These are phyloP conservation scores for Alitta virens DNA, from an alignment of 2,888 invertebrate species.

Conservation along the genomic window DNA sequence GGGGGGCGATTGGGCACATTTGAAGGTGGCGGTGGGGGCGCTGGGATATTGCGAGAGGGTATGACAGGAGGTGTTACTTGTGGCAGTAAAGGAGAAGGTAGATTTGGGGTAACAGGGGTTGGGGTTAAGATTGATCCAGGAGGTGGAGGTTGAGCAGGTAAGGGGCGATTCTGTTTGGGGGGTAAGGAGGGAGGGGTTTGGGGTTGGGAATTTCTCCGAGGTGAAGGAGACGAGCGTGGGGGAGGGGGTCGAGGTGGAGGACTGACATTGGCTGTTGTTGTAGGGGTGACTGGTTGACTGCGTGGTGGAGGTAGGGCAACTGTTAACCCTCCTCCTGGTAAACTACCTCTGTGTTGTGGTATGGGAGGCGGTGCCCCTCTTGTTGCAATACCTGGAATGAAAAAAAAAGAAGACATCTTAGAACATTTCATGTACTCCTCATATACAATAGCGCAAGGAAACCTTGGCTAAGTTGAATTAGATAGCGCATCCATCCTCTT, in stretches of 20 bases:
- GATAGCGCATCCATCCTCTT: too few species aligned
- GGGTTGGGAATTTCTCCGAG: neutral
- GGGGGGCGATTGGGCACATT: constrained; percentile 27
- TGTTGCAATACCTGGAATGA: too few species aligned
- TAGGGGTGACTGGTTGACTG: neutral
- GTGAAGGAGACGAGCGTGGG: neutral
- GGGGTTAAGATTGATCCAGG: constrained; percentile 7
- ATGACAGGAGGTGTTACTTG: neutral
- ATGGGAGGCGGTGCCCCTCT: neutral
- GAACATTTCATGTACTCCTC: too few species aligned
- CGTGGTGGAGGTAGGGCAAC: constrained; percentile 15
- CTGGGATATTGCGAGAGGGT: neutral
- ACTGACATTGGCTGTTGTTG: neutral
- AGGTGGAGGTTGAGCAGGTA: constrained; percentile 12
- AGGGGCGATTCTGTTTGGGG: constrained; percentile 18
- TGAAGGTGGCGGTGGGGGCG: neutral
- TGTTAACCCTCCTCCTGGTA: constrained; percentile 9
- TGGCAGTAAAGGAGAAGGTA: constrained; percentile 11
- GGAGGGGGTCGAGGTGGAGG: constrained; percentile 3
- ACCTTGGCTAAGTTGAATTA: too few species aligned
- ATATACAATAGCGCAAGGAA: too few species aligned
- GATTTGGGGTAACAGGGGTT: neutral
- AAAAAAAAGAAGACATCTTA: too few species aligned
- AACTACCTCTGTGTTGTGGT: neutral
- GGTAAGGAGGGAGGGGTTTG: constrained; percentile 19